Evolutionary conservation across 2,888 invertebrate genomes (phyloP), one percentile per base, ranked within the genome.

Genomic region (Amiota mariae): DNA sequence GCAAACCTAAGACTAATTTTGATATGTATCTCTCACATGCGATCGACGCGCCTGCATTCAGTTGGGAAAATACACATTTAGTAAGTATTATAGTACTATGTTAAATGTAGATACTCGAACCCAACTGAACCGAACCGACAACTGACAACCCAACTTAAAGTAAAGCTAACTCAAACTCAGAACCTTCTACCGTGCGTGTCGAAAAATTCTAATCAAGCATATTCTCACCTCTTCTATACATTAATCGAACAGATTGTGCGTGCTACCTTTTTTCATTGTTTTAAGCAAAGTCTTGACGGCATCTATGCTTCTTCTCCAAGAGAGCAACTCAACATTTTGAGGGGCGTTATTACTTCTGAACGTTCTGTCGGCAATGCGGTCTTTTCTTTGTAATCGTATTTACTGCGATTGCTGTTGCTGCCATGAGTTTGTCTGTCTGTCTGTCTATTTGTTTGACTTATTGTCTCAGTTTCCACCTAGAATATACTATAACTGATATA

Each of bases 301-400:
- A 20, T 59, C 59, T 57, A 54, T n/a, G n/a, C 54, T 6, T 36
- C 57, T 18, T 4, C 59, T 20, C 8, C 20, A 59, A 2, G 18
- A 59, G 18, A 3, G 6, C 48, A 59, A 57, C 51, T 15, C 18
- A 67, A 64, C 46, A 64, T 61, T 54, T 63, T 54, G 54, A 73
- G 85, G 80, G 88, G 87, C 88, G 88, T 87, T 85, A 80, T 81
- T 80, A 77, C 73, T 84, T 83, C 80, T 87, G 87, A 88, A 88
- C 82, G 88, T 83, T 88, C 85, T 87, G 87, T 87, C 87, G 86
- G 84, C 86, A 77, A 79, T 73, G 77, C 76, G 76, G 78, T 76
- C 76, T 18, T 71, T 78, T 74, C 72, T 72, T 64, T 70, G 72
- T 71, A n/a, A n/a, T 2, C 13, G n/a, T 54, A 6, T 12, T 54